Conservation (phyloP, 2,113 vertebrate species). For the Atractosteus spatula region DNA sequence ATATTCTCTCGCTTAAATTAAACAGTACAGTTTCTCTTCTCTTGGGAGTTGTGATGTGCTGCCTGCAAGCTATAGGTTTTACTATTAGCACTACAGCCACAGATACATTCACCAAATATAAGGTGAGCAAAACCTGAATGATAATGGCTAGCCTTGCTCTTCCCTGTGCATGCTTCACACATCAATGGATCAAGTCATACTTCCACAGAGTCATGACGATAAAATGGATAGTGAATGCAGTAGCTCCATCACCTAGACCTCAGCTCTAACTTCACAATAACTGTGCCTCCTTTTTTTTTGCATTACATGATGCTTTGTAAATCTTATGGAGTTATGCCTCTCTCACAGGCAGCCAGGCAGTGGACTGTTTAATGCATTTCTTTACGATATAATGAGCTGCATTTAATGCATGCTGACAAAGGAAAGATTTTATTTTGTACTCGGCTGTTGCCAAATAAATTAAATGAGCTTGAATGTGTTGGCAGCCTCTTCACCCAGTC, state of each 20-base stretch:
- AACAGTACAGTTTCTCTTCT: no score
- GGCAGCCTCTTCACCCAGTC: background rate
- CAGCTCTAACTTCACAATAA: conserved; percentile 8
- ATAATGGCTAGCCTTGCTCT: no score
- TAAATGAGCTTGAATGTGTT: background rate
- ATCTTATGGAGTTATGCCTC: conserved; percentile 15
- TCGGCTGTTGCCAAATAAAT: conserved; percentile 9
- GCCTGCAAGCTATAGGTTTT: no score
- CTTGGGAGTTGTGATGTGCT: no score
- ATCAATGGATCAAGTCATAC: no score
- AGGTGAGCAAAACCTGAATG: no score
- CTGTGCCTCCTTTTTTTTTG: background rate
- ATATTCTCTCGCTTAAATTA: no score
- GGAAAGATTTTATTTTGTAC: conserved; percentile 2
- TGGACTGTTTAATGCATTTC: background rate
- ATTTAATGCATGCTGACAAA: conserved; percentile 10
- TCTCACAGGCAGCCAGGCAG: background rate
- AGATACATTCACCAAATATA: no score
- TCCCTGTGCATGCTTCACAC: no score
- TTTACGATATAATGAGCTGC: conserved; percentile 2
- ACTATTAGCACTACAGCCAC: no score
- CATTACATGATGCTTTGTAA: background rate
- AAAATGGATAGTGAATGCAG: no score
- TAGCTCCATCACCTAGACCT: background rate
- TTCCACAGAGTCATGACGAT: no score